A percentile compares a stretch with the other conserved stretches of the same genome.
Evolutionary conservation across 1,140 invertebrate genomes (phyloP).

Genomic region (Lithobius niger): DNA sequence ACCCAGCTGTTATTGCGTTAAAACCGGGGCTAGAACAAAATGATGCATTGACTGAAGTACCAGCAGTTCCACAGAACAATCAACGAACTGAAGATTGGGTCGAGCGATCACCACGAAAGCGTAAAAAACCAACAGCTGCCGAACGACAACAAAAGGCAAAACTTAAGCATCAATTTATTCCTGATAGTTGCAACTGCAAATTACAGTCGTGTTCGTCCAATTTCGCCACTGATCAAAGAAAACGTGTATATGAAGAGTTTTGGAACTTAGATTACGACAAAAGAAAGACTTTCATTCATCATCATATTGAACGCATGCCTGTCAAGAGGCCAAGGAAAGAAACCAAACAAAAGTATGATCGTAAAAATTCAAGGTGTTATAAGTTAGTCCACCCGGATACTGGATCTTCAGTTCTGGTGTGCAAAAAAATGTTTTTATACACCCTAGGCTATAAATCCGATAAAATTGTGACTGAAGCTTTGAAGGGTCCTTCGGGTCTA

Average conservation of each 20-base stretch:
- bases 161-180: background rate
- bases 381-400: background rate
- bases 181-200: background rate
- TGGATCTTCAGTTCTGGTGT: background rate
- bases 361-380: background rate
- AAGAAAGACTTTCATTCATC: background rate
- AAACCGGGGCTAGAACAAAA: background rate
- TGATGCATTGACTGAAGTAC: background rate
- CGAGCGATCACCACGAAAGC: background rate
- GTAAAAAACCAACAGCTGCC: background rate
- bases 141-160: background rate
- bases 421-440: background rate
- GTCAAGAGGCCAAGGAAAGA: background rate
- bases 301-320: background rate
- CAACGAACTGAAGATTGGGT: background rate
- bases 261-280: background rate
- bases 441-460: background rate
- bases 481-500: background rate
- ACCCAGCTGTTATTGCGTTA: too few relatives aligned
- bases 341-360: background rate
- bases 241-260: background rate
- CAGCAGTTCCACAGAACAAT: background rate
- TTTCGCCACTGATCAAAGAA: background rate
- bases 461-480: background rate
- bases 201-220: background rate